Evolutionary conservation across 2,113 vertebrate species (phyloP).

Genomic region (Indicator indicator): DNA sequence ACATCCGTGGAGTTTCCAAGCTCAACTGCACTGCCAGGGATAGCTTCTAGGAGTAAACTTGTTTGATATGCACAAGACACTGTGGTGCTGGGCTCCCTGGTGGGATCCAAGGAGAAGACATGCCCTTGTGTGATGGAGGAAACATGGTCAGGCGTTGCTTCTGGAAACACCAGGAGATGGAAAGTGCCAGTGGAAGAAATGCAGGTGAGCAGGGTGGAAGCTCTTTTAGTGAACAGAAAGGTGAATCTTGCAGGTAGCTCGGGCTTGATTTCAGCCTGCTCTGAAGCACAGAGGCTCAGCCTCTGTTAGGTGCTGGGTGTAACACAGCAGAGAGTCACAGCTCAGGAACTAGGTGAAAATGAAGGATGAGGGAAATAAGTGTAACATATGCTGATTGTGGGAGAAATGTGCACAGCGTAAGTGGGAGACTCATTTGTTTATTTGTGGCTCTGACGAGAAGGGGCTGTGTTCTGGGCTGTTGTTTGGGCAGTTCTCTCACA

Average conservation of each 20-base stretch:
- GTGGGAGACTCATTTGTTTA: neutral
- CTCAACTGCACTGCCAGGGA: neutral
- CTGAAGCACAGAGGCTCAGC: neutral
- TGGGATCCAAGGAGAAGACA: neutral
- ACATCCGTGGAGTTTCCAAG: neutral
- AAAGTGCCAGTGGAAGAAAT: neutral
- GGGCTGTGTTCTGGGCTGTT: accelerated
- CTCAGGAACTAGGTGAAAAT: neutral
- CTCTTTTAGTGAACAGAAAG: neutral
- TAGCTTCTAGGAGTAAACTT: neutral
- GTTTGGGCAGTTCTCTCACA: accelerated
- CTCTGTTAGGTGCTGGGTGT: neutral
- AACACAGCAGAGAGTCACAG: neutral
- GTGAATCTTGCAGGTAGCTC: neutral
- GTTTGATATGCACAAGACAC: accelerated
- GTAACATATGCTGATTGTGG: accelerated
- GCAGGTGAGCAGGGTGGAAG: neutral
- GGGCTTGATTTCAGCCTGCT: neutral
- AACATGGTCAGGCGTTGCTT: accelerated
- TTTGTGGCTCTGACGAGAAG: neutral
- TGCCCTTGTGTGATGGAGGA: neutral
- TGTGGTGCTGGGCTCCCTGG: accelerated
- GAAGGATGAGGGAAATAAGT: neutral
- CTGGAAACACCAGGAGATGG: neutral
- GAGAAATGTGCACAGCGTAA: neutral